Base-by-base conservation (phyloP, 2,113 vertebrate species). In the Syngnathus floridae region DNA sequence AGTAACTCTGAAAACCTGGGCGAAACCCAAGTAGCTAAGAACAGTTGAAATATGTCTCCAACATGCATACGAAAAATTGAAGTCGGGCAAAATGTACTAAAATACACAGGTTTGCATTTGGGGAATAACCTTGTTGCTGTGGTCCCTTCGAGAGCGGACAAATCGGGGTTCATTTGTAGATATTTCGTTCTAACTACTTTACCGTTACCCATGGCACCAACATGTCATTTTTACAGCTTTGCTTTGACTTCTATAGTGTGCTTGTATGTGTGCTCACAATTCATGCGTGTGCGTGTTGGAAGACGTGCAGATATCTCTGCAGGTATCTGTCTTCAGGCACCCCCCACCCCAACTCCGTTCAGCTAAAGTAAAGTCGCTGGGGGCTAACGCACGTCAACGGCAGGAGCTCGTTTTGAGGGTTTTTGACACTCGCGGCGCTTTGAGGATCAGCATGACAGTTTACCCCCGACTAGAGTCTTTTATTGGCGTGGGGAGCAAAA, bases 401-500 rank as follows among this genome's bases (percentile, higher is more conserved):
- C 74, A 67, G 75, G 85, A 84, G 78, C 71, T 87, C 72, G 86
- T 79, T 81, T 56, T 90, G 87, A 90, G 82, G 75, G 77, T 70
- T 67, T 78, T 82, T 86, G 88, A 86, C 88, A 86, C 88, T 89
- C 65, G 11, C 75, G 64, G 56, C 0, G 51, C 75, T 79, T 73
- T 77, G 65, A 84, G 72, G 69, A 76, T 76, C 74, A 61, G 67
- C 59, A 74, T 75, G 80, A 83, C 81, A 77, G 86, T 88, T 89
- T 82, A 80, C 91, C 83, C 92, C 19, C 37, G n/a, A 90, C 79
- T 82, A 90, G 89, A 90, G 76, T 61, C 83, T 87, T 81, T 86
- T 75, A 76, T 91, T 93, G 90, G 89, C 90, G 84, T 70, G 74
- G 78, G 76, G 80, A 82, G 81, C 69, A 76, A 90, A 92, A 90